Evolutionary conservation across 2,113 vertebrate genomes (phyloP).

Genomic region (Chaetops frenatus): DNA sequence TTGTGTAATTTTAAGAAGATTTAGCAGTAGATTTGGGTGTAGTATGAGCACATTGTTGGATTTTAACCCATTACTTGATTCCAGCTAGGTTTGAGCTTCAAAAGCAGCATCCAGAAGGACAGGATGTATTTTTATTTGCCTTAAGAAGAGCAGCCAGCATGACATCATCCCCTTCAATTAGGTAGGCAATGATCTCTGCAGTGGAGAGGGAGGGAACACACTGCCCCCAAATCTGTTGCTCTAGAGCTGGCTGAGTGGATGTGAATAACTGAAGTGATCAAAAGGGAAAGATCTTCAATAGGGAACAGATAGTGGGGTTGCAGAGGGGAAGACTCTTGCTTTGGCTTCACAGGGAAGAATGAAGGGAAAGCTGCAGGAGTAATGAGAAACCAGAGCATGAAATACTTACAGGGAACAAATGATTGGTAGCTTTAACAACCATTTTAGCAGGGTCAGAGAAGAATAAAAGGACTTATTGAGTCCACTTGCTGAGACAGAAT

Average conservation of each 20-base stretch:
- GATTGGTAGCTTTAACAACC: slow-evolving; percentile 19
- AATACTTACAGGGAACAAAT: slow-evolving; percentile 1
- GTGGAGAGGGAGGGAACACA: neutral
- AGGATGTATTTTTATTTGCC: slow-evolving; percentile 36
- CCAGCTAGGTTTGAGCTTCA: neutral
- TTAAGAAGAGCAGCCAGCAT: slow-evolving; percentile 42
- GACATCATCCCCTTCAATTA: slow-evolving; percentile 37
- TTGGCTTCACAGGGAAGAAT: neutral
- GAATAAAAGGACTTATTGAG: slow-evolving; percentile 30
- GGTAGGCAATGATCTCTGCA: neutral
- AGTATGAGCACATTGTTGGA: neutral
- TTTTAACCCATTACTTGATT: neutral
- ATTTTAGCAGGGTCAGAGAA: slow-evolving; percentile 1
- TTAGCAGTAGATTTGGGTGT: neutral
- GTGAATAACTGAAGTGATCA: neutral
- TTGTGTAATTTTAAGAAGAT: neutral
- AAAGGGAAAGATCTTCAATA: neutral
- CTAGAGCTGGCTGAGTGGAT: neutral
- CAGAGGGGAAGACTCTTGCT: neutral
- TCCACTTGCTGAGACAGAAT: slow-evolving; percentile 6
- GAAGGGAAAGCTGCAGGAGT: slow-evolving; percentile 17
- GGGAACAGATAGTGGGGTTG: neutral
- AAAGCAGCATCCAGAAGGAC: neutral
- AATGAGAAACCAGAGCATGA: neutral
- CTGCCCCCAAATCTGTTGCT: neutral